These are phyloP conservation scores for Drosophila aff. DNA, from an alignment of 1,140 invertebrate species.

Conservation along the genomic window DNA sequence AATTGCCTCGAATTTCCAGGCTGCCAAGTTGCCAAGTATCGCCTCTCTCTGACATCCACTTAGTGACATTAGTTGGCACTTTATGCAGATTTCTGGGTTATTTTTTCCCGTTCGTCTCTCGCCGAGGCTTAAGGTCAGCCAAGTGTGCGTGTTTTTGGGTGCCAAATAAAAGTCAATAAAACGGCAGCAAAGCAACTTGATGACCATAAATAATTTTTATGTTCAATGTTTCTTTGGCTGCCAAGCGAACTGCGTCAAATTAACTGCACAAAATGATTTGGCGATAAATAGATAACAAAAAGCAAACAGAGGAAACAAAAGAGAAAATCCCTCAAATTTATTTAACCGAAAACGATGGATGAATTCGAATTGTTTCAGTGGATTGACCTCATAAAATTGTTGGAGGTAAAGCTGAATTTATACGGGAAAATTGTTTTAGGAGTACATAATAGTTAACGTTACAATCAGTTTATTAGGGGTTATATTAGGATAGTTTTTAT, in stretches of 20 bases:
- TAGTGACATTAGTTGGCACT: conserved; percentile 50
- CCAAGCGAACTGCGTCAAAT: conserved; percentile 39
- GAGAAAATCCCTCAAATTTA: conserved; percentile 14
- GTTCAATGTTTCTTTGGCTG: conserved; percentile 21
- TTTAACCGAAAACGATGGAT: conserved; percentile 27
- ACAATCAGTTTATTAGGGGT: not conserved
- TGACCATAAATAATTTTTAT: conserved; percentile 61
- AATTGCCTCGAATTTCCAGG: conserved; percentile 55
- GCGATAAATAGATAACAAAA: conserved; percentile 32
- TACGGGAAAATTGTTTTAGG: not conserved
- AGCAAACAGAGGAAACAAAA: not conserved
- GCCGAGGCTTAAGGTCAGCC: conserved; percentile 32
- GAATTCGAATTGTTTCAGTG: not conserved
- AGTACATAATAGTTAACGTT: too few species aligned
- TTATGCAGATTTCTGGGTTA: conserved; percentile 20
- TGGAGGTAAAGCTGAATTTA: not conserved
- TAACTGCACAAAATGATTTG: conserved; percentile 45
- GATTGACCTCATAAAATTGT: conserved; percentile 1
- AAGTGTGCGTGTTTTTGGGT: conserved; percentile 33
- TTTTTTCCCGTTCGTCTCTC: not conserved
- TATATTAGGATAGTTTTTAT: not conserved
- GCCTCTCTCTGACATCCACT: conserved; percentile 9
- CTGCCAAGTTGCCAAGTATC: not conserved
- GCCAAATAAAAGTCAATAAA: conserved; percentile 63
- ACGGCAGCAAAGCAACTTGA: conserved; percentile 31